Evolutionary conservation across 2,797 vertebrate species (phyloP).

Genomic region (Octomys mimax): DNA sequence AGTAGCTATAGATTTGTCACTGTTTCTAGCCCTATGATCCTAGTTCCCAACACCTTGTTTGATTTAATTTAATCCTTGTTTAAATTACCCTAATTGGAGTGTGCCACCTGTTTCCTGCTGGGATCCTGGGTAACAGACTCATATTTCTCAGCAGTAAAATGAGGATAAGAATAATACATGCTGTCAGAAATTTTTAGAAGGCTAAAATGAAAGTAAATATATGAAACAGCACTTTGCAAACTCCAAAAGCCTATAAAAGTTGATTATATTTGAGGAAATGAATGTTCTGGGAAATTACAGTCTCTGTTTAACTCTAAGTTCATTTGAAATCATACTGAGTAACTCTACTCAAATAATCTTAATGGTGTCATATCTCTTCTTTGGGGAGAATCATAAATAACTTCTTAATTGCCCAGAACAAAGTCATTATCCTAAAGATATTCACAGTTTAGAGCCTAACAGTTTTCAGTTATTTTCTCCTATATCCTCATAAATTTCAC

Average conservation of each 20-base stretch:
- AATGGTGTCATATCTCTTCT: neutral
- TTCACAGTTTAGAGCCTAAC: neutral
- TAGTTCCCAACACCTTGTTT: neutral
- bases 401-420: neutral
- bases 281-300: neutral
- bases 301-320: neutral
- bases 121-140: neutral
- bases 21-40: neutral
- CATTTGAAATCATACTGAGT: neutral
- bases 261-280: slow-evolving; percentile 16
- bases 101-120: neutral
- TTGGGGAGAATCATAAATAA: neutral
- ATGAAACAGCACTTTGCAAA: neutral
- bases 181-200: neutral
- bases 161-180: neutral
- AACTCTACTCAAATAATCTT: neutral
- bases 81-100: neutral
- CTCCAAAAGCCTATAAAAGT: neutral
- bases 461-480: neutral
- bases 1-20: neutral
- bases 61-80: neutral
- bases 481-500: neutral
- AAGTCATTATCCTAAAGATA: neutral
- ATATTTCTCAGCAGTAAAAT: neutral
- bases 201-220: neutral